These are phyloP conservation scores for Hyposoter didymator DNA, from an alignment of 2,888 invertebrate species.

Conservation along the genomic window DNA sequence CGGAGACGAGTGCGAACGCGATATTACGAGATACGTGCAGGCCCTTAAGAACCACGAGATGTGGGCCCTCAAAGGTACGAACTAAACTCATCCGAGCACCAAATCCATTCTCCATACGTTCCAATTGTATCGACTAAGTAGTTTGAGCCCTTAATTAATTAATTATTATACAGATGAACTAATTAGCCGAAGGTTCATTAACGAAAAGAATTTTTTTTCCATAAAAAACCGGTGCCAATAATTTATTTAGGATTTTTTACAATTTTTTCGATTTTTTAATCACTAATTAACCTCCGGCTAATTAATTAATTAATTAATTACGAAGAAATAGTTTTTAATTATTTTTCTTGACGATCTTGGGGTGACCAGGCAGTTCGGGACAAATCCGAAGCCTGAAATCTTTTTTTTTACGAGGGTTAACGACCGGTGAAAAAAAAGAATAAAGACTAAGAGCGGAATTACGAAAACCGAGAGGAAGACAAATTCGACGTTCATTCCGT, in stretches of 20 bases:
- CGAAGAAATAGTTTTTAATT: neutral
- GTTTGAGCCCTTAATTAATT: no score
- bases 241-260: neutral
- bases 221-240: no score
- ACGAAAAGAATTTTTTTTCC: no score
- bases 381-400: neutral
- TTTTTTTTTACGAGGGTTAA: neutral
- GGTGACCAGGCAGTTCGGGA: neutral
- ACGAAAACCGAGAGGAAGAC: neutral
- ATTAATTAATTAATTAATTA: slow-evolving; percentile 1
- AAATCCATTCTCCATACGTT: no score
- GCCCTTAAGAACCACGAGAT: slow-evolving; percentile 78
- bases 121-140: no score
- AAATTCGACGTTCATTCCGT: slow-evolving; percentile 38
- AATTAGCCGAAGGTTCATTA: no score
- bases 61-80: slow-evolving; percentile 82
- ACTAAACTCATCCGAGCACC: neutral
- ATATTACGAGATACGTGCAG: slow-evolving; percentile 79
- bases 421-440: neutral
- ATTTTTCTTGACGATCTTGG: neutral
- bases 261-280: neutral
- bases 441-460: neutral
- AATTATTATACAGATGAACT: no score
- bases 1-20: slow-evolving; percentile 76
- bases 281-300: neutral